A percentile compares a stretch with the other conserved stretches of the same genome.
These are phyloP conservation scores for Acinonyx jubatus DNA, from an alignment of 2,113 vertebrate genomes.

Conservation along the genomic window DNA sequence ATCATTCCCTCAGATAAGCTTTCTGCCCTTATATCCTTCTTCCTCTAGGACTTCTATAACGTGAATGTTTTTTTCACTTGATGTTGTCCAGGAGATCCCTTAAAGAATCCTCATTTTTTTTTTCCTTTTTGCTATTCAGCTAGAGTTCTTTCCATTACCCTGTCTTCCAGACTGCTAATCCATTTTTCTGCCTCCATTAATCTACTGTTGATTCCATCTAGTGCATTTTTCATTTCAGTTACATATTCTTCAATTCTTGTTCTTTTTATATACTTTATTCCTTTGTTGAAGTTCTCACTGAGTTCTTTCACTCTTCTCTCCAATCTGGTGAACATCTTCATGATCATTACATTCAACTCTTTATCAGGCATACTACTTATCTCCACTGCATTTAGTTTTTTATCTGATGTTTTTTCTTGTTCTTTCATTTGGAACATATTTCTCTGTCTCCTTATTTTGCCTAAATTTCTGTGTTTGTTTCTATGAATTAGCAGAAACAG, in stretches of 20 bases:
- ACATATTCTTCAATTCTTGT: background rate
- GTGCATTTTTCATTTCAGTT: background rate
- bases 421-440: background rate
- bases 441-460: background rate
- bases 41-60: background rate
- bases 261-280: background rate
- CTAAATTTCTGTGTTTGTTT: background rate
- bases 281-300: background rate
- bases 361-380: background rate
- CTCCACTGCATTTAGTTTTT: background rate
- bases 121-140: background rate
- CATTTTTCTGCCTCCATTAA: background rate
- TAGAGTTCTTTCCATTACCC: background rate
- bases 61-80: background rate
- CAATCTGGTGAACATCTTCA: background rate
- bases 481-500: background rate
- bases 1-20: background rate
- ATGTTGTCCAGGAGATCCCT: background rate
- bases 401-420: background rate
- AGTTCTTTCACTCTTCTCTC: background rate
- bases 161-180: background rate
- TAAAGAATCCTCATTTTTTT: background rate
- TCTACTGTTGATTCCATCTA: background rate
- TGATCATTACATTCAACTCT: background rate
- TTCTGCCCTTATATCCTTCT: background rate